Evolutionary conservation across 2,797 vertebrate genomes (phyloP).

Genomic region (Lepidocolaptes lacrymiger): DNA sequence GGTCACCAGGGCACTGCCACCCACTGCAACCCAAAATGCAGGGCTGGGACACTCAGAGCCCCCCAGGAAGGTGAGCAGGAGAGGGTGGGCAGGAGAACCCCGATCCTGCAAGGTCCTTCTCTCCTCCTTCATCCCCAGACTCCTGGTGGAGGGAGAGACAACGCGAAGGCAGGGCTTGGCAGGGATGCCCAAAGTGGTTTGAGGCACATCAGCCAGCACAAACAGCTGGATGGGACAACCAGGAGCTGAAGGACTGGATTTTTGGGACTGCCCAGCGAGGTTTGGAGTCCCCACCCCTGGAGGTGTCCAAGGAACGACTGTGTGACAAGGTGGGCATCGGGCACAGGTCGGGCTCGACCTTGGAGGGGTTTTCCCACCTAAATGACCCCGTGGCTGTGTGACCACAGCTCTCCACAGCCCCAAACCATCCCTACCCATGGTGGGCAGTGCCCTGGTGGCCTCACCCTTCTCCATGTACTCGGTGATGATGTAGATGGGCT

Average conservation of each 20-base stretch:
- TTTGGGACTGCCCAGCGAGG: neutral
- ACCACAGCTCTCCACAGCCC: no score
- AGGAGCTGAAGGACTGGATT: neutral
- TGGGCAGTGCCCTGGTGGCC: neutral
- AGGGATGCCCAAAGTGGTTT: neutral
- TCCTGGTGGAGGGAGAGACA: neutral
- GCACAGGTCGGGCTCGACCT: no score
- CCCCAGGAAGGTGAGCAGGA: neutral
- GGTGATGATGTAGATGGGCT: slow-evolving; percentile 96
- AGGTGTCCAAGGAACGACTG: neutral
- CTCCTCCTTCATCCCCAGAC: neutral
- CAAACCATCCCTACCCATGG: neutral
- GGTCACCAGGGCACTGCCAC: neutral
- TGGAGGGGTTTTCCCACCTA: neutral
- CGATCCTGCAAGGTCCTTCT: neutral
- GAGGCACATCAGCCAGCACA: neutral
- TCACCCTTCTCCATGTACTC: slow-evolving; percentile 99
- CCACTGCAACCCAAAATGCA: fast-evolving
- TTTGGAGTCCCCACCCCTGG: neutral
- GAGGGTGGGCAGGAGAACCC: neutral
- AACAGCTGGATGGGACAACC: neutral
- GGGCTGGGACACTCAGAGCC: neutral
- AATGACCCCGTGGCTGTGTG: neutral
- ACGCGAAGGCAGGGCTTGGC: fast-evolving
- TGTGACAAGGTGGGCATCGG: neutral